Conservation (phyloP, 2,888 invertebrate genomes). For the Plemyria rubiginata region DNA sequence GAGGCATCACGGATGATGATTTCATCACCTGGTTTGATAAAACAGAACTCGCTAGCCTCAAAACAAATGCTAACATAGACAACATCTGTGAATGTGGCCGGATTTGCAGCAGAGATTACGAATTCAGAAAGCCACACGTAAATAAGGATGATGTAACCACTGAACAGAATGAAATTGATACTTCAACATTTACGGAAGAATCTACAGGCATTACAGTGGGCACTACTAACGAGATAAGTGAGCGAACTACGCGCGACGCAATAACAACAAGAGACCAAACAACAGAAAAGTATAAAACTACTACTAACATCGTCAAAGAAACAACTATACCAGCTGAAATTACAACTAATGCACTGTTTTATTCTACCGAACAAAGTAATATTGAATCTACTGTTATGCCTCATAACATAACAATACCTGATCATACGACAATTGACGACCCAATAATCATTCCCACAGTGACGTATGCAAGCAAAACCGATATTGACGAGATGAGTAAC, state of each 20-base stretch:
- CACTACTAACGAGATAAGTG: constrained; percentile 20
- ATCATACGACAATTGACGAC: constrained; percentile 45
- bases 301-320: constrained; percentile 27
- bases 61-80: constrained; percentile 75
- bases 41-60: constrained; percentile 79
- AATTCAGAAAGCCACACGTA: constrained; percentile 63
- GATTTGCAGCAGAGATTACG: constrained; percentile 76
- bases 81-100: constrained; percentile 83
- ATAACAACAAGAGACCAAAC: constrained; percentile 32
- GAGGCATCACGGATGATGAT: constrained; percentile 87
- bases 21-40: constrained; percentile 88
- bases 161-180: constrained; percentile 28
- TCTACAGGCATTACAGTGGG: constrained; percentile 23
- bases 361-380: constrained; percentile 25
- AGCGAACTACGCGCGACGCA: constrained; percentile 23
- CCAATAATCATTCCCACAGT: constrained; percentile 69
- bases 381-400: constrained; percentile 22
- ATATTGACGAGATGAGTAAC: constrained; percentile 59
- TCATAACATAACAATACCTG: constrained; percentile 25
- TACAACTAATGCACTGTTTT: constrained; percentile 19
- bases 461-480: constrained; percentile 52
- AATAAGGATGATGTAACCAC: constrained; percentile 35
- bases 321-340: constrained; percentile 23
- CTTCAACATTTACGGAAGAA: constrained; percentile 23
- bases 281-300: constrained; percentile 23